Evolutionary conservation across 92 coral and sea anemone species (phyloP).

Genomic region (Diadumene lineata): DNA sequence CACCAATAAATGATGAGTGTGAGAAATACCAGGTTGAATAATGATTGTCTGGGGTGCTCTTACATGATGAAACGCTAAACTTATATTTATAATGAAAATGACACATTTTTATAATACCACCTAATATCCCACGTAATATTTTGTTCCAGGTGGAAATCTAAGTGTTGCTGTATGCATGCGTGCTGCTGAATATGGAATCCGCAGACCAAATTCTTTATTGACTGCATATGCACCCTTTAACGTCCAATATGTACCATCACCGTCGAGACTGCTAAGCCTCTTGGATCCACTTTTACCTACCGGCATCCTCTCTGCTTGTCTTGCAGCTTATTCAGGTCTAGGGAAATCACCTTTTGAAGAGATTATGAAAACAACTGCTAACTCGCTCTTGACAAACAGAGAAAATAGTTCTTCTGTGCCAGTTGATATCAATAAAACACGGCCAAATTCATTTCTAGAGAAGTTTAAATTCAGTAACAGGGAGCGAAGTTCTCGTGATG

Average conservation of each 20-base stretch:
- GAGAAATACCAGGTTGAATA: no score
- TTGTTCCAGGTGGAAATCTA: slow-evolving; percentile 88
- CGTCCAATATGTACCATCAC: slow-evolving; percentile 92
- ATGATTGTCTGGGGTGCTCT: no score
- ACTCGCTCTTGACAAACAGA: slow-evolving; percentile 38
- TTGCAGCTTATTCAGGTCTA: slow-evolving; percentile 87
- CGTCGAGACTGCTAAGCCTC: slow-evolving; percentile 84
- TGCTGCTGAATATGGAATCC: slow-evolving; percentile 92
- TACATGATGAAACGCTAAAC: no score
- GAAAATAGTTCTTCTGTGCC: slow-evolving; percentile 34
- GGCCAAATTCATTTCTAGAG: slow-evolving; percentile 54
- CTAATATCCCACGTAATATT: no score
- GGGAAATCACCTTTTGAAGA: slow-evolving; percentile 89
- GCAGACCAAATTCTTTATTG: slow-evolving; percentile 86
- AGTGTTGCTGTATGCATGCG: slow-evolving; percentile 81
- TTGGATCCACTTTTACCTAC: slow-evolving; percentile 93
- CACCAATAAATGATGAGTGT: no score
- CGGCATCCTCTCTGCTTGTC: slow-evolving; percentile 81
- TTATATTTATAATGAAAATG: no score
- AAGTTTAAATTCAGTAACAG: slow-evolving; percentile 29
- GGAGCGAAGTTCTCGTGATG: background rate
- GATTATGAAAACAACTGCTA: slow-evolving; percentile 48
- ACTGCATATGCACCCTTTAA: slow-evolving; percentile 89
- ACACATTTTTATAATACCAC: no score
- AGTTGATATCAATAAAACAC: slow-evolving; percentile 33